phyloP scores from a whole-genome alignment of 1,140 invertebrate genomes.

The Radopholus similis region DNA sequence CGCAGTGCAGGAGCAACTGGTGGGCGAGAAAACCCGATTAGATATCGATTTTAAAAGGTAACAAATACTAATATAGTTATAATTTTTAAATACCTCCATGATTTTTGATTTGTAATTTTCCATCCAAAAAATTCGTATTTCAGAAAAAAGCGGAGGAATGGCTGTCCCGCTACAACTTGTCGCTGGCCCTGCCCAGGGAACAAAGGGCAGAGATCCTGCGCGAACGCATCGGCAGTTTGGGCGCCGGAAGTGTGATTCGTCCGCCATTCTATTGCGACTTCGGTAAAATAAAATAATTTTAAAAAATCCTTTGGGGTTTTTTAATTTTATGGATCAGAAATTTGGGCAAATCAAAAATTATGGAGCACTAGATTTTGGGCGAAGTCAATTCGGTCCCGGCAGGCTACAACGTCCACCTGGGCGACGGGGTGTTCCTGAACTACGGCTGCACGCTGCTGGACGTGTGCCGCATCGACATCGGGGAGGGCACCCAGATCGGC shows the following conservation, averaged over 20 bases:
- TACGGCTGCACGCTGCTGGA: slow-evolving; percentile 38
- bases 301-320: background rate
- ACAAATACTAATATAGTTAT: too few species aligned
- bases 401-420: slow-evolving; percentile 18
- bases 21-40: background rate
- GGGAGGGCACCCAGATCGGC: slow-evolving; percentile 13
- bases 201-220: background rate
- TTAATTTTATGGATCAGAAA: background rate
- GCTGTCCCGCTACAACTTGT: background rate
- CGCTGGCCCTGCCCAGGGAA: background rate
- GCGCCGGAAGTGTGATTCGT: background rate
- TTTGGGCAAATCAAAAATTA: background rate
- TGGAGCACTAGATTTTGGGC: too few species aligned
- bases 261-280: slow-evolving; percentile 23
- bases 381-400: too few species aligned
- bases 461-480: slow-evolving; percentile 31
- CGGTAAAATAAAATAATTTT: background rate
- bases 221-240: background rate
- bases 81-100: background rate
- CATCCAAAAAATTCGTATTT: background rate
- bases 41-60: too few species aligned
- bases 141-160: background rate
- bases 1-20: background rate
- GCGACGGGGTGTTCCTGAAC: slow-evolving; percentile 39
- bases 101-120: background rate